Conservation (phyloP, 2,888 invertebrate species). For the Odontocerum albicorne region DNA sequence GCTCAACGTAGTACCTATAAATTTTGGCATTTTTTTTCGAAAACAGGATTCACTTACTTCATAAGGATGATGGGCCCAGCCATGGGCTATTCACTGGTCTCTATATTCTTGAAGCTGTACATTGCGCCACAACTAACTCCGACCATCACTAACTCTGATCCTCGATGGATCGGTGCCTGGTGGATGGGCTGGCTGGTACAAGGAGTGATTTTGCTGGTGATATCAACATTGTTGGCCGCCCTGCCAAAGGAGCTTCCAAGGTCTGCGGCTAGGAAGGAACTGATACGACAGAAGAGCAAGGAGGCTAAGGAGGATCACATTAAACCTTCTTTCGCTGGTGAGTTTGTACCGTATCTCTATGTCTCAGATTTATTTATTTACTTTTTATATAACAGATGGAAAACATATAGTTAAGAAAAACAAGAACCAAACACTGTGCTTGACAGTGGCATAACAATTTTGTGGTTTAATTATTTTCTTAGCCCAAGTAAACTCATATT, state of each 20-base stretch:
- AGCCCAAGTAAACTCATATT: too few species aligned
- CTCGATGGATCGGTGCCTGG: conserved; percentile 81
- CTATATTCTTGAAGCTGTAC: conserved; percentile 65
- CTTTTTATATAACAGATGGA: too few species aligned
- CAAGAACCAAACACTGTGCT: too few species aligned
- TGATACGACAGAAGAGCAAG: conserved; percentile 34
- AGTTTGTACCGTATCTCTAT: not conserved
- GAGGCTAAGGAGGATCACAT: conserved; percentile 37
- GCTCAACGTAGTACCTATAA: too few species aligned
- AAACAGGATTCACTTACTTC: conserved; percentile 67
- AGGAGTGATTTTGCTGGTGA: conserved; percentile 58
- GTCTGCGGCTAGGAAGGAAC: conserved; percentile 55
- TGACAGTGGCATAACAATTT: too few species aligned
- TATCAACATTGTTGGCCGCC: conserved; percentile 63
- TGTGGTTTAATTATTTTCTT: too few species aligned
- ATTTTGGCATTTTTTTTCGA: too few species aligned
- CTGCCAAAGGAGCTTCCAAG: conserved; percentile 71
- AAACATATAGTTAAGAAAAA: too few species aligned
- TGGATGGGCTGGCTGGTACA: conserved; percentile 75
- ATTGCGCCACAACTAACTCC: conserved; percentile 66
- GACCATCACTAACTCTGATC: conserved; percentile 67
- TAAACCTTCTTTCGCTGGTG: conserved; percentile 49
- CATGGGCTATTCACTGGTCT: conserved; percentile 66
- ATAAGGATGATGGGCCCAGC: conserved; percentile 70
- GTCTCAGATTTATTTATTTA: too few species aligned